Conservation (phyloP, 1,140 invertebrate species). For the Ceratina japonica region DNA sequence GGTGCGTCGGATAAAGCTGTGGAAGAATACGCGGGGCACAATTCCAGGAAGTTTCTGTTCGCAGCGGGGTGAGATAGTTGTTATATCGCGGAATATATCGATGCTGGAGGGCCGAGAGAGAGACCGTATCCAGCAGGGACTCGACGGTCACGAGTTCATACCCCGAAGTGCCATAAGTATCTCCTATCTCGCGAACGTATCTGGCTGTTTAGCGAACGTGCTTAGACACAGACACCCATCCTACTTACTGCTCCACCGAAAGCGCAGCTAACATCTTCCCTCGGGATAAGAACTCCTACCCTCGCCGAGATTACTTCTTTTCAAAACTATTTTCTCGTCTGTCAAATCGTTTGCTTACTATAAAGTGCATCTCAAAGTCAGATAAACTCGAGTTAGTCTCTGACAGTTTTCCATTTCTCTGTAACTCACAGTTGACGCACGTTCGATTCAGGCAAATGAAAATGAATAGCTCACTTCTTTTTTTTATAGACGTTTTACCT, state of each 20-base stretch:
- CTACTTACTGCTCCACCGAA: conserved; percentile 45
- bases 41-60: conserved; percentile 37
- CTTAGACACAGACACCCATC: conserved; percentile 68
- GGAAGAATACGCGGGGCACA: conserved; percentile 17
- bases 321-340: neutral
- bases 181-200: conserved; percentile 69
- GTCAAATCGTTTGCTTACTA: neutral
- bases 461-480: too few relatives aligned
- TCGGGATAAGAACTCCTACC: conserved; percentile 24
- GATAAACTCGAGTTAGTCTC: too few relatives aligned
- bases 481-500: too few relatives aligned
- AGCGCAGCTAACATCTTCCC: conserved; percentile 37
- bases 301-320: conserved; percentile 15
- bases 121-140: conserved; percentile 53
- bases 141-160: conserved; percentile 69
- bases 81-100: conserved; percentile 54
- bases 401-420: too few relatives aligned
- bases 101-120: conserved; percentile 41
- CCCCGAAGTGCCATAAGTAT: conserved; percentile 69
- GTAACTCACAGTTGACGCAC: too few relatives aligned
- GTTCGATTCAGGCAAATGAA: too few relatives aligned
- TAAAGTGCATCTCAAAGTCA: too few relatives aligned
- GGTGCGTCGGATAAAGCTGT: neutral
- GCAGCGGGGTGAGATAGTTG: conserved; percentile 37
- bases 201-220: conserved; percentile 70